Evolutionary conservation across 2,797 vertebrate species (phyloP), one percentile per base, ranked within the genome.

Genomic region (Heliangelus exortis): DNA sequence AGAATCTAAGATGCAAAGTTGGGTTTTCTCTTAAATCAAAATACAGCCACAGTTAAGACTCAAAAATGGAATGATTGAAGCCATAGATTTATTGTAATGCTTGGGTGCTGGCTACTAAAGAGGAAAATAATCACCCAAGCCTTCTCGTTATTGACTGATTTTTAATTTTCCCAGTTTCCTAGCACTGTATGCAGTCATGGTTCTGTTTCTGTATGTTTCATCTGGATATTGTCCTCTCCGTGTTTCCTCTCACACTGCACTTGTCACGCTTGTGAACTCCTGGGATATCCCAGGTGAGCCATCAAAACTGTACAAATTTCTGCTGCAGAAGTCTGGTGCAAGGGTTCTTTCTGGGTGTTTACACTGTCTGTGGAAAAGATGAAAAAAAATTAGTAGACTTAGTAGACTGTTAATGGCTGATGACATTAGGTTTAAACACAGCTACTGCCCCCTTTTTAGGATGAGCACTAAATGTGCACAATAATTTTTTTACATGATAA

Each of bases 21-120:
- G 50, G 5, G 4, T 12, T 88, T 77, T 79, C 15, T 33, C 28
- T 77, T 83, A 45, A 76, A 75, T 41, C 0, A 0, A 77, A 63
- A 23, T 26, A 7, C 6, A 67, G 20, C 31, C 28, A 58, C n/a
- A 58, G 15, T 78, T 75, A 81, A 47, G 62, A 47, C 20, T 36
- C 51, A 65, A 71, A 71, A 89, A 29, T 1, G 0, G 33, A 47
- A 8, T n/a, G 3, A 15, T 47, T 0, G 8, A 80, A 76, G 12
- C 39, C 43, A 25, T n/a, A 13, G 47, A 28, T 84, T 84, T 41
- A 36, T n/a, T 65, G 25, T 25, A 36, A 62, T 31, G 28, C 21
- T 63, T 87, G 22, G 58, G 29, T 29, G 18, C 39, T 68, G 21
- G 16, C 48, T 73, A 36, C 58, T 25, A 34, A 41, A 54, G 20